These are phyloP conservation scores for Flexamia atlantica DNA, from an alignment of 2,888 invertebrate species.

Conservation along the genomic window DNA sequence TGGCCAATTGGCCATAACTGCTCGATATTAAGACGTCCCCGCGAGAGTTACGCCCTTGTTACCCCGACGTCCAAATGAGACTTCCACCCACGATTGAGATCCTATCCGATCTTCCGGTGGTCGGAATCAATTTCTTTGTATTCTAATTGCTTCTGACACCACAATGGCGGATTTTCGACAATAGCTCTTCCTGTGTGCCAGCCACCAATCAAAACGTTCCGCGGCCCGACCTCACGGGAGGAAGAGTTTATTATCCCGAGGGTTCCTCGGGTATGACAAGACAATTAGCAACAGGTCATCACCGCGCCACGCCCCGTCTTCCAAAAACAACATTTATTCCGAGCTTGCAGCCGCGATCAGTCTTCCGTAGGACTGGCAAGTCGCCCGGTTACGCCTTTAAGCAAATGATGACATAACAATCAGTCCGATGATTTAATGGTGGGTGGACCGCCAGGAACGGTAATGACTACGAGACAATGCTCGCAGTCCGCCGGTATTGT, in stretches of 20 bases:
- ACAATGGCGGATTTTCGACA: slow-evolving; percentile 51
- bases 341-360: not conserved
- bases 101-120: slow-evolving; percentile 39
- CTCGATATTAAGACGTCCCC: slow-evolving; percentile 42
- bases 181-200: slow-evolving; percentile 18
- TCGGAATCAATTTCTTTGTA: slow-evolving; percentile 58
- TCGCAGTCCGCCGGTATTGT: slow-evolving; percentile 13
- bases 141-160: slow-evolving; percentile 57
- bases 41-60: slow-evolving; percentile 28
- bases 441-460: slow-evolving; percentile 34
- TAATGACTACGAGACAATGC: slow-evolving; percentile 32
- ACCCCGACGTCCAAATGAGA: slow-evolving; percentile 43
- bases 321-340: slow-evolving; percentile 24
- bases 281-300: slow-evolving; percentile 50
- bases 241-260: slow-evolving; percentile 51
- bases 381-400: slow-evolving; percentile 55
- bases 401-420: slow-evolving; percentile 56
- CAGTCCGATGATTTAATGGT: slow-evolving; percentile 46
- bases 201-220: slow-evolving; percentile 56
- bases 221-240: not conserved
- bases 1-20: slow-evolving; percentile 30
- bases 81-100: slow-evolving; percentile 47
- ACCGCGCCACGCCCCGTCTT: not conserved
- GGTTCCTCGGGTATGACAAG: slow-evolving; percentile 13
- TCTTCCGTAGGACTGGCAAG: slow-evolving; percentile 33